These are phyloP conservation scores for Tetragonula clypearis DNA, from an alignment of 1,140 invertebrate genomes.

Conservation along the genomic window DNA sequence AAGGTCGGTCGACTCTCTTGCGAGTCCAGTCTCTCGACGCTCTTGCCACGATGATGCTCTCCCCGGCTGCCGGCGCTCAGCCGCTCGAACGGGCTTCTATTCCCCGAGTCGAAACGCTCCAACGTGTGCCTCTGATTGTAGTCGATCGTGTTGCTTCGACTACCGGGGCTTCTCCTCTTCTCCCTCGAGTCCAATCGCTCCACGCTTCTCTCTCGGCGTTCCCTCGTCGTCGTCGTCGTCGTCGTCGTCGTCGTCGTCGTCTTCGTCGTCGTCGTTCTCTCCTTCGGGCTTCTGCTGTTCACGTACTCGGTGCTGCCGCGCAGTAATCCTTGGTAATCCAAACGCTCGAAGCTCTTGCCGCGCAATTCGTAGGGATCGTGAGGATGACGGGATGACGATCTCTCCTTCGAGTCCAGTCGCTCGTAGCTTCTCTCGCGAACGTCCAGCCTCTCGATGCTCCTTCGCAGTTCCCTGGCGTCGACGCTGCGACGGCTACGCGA, in stretches of 20 bases:
- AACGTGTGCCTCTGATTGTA: slow-evolving; percentile 73
- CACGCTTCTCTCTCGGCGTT: slow-evolving; percentile 61
- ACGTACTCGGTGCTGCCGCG: slow-evolving; percentile 51
- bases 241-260: slow-evolving; percentile 15
- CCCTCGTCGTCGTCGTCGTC: slow-evolving; percentile 52
- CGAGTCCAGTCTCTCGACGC: slow-evolving; percentile 74
- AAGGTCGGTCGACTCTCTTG: slow-evolving; percentile 68
- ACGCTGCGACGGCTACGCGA: slow-evolving; percentile 56
- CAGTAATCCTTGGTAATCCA: slow-evolving; percentile 60
- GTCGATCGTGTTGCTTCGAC: slow-evolving; percentile 54
- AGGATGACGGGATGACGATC: slow-evolving; percentile 21
- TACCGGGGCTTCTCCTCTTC: slow-evolving; percentile 51
- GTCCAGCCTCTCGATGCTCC: slow-evolving; percentile 76
- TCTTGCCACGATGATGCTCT: slow-evolving; percentile 71
- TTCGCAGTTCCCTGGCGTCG: slow-evolving; percentile 69
- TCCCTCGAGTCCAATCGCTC: slow-evolving; percentile 74
- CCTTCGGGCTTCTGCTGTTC: slow-evolving; percentile 53
- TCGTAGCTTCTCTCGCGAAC: slow-evolving; percentile 70
- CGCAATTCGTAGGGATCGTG: slow-evolving; percentile 59
- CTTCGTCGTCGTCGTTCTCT: slow-evolving; percentile 25
- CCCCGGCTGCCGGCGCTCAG: slow-evolving; percentile 49
- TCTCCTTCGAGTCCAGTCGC: slow-evolving; percentile 58
- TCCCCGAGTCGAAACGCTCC: slow-evolving; percentile 73
- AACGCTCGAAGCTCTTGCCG: slow-evolving; percentile 75
- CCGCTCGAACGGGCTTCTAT: slow-evolving; percentile 68